These are phyloP conservation scores for Corythoichthys intestinalis DNA, from an alignment of 2,113 vertebrate genomes.

Conservation along the genomic window DNA sequence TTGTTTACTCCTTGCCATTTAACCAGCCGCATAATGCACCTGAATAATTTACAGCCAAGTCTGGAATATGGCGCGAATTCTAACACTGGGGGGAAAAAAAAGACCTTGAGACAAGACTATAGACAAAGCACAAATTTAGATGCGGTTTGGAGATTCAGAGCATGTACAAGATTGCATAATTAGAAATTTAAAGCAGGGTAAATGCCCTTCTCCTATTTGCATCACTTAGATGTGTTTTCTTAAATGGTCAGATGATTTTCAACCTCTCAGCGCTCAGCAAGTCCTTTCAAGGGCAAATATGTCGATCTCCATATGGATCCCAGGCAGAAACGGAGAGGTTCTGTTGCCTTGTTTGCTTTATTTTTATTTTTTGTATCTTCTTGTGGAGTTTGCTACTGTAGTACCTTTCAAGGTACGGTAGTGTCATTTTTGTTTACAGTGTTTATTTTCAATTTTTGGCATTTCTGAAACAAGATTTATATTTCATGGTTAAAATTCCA, in stretches of 20 bases:
- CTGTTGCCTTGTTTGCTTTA: not conserved
- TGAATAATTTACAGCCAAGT: constrained; percentile 50
- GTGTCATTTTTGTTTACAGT: too few relatives aligned
- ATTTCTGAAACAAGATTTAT: not conserved
- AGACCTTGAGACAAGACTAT: not conserved
- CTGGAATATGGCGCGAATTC: constrained; percentile 21
- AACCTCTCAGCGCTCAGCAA: not conserved
- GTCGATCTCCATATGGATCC: not conserved
- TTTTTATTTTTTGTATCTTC: not conserved
- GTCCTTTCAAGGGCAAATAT: not conserved
- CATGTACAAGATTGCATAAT: not conserved
- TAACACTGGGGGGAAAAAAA: constrained; percentile 16
- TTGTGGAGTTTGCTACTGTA: too few relatives aligned
- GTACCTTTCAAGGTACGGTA: too few relatives aligned
- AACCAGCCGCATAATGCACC: constrained; percentile 44
- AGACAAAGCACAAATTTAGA: not conserved
- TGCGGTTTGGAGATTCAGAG: constrained; percentile 4
- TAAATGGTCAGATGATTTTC: constrained; percentile 1
- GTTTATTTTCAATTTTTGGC: too few relatives aligned
- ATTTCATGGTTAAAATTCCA: too few relatives aligned
- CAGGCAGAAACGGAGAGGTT: not conserved
- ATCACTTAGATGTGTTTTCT: not conserved
- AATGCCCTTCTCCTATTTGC: not conserved
- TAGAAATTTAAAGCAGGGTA: not conserved
- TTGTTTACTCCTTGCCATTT: constrained; percentile 55